Base-by-base conservation (phyloP, 53 echinoderm and acorn worm species). In the Luidia sarsii region DNA sequence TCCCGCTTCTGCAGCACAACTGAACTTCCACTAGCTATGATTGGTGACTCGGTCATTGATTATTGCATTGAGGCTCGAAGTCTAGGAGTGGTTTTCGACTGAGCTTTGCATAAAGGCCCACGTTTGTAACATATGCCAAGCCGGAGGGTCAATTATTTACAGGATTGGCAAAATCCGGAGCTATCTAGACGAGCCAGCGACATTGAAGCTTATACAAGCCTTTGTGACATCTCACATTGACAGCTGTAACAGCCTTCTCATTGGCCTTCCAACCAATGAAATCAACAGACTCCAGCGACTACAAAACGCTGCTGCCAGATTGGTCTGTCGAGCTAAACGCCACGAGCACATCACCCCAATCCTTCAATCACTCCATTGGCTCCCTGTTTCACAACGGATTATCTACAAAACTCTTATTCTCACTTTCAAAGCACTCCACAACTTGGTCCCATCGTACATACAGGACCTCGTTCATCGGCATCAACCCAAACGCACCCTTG, bases 151-250 rank as follows among this genome's bases (percentile, higher is more conserved):
- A 37, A 22, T 31, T 20, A 83, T 73, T 1, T 83, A 57, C 83
- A 71, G 30, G 7, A 34, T 83, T 1, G 71, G 71, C 3, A 70
- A 59, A 20, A 43, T 83, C 2, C 36, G 69, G 48, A 67, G 43
- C 13, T 82, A 59, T 79, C 64, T 62, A 8, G 33, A 68, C 23
- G 38, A 50, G 30, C 4, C 56, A 22, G 24, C 55, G 2, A 37
- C 82, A 7, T 56, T 55, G 56, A 82, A 46, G 20, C 22, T 80
- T 23, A 32, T 70, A 16, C 70, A 83, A n/a, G 83, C 70, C 3
- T 82, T 82, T 27, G 35, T 82, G 15, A 82, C 55, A 18, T 69
- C 46, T 33, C n/a, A 35, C 22, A 56, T 83, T 25, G 70, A 70
- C 56, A 11, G 21, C 29, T 70, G 71, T 32, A 70, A 70, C 30